Conservation (phyloP, 2,797 vertebrate genomes). For the Cebuella pygmaea region DNA sequence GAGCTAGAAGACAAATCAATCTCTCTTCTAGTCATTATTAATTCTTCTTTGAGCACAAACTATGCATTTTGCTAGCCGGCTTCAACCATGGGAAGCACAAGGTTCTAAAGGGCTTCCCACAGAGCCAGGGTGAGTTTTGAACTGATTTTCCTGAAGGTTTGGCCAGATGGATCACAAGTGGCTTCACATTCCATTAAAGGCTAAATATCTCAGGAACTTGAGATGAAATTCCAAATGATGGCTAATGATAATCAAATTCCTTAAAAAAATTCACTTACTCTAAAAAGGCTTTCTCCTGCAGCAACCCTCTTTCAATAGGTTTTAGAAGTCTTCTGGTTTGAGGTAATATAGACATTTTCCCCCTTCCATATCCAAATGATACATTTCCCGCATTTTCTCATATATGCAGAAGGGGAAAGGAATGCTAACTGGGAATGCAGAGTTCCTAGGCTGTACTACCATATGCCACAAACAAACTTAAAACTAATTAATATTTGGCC, state of each 20-base stretch:
- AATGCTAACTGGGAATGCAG: neutral
- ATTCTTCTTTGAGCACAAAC: neutral
- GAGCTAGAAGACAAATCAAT: neutral
- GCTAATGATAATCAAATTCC: neutral
- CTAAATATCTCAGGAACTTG: neutral
- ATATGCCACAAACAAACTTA: too few species aligned
- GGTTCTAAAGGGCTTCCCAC: neutral
- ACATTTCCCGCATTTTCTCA: neutral
- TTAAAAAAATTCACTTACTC: neutral
- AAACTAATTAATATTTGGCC: neutral
- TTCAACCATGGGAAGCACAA: neutral
- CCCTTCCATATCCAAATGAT: neutral
- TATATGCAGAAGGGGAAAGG: neutral
- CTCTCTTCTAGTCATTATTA: neutral
- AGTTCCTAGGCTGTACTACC: neutral
- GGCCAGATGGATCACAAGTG: neutral
- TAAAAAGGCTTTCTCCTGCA: too few species aligned
- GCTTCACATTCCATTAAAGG: neutral
- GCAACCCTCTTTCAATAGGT: neutral
- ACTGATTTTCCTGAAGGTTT: neutral
- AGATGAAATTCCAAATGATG: neutral
- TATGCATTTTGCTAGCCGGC: neutral
- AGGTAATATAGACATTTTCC: neutral
- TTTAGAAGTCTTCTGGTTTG: neutral
- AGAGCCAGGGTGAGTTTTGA: neutral